phyloP scores from a whole-genome alignment of 2,113 vertebrate species.

The Sapajus apella region DNA sequence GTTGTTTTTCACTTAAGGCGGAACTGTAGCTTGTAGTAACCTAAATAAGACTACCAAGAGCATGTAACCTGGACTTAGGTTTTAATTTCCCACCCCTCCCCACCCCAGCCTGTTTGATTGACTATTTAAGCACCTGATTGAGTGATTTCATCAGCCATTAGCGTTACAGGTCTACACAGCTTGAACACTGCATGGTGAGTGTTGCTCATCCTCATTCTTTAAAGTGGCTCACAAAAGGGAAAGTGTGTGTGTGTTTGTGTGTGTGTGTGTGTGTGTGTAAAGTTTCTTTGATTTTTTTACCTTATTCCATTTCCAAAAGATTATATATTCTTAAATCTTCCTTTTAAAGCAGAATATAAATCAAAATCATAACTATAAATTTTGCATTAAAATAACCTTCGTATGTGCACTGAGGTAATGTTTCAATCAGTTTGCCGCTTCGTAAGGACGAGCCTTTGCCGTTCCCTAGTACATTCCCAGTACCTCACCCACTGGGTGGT shows the following conservation, averaged over 20 bases:
- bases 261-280: not conserved
- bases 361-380: not conserved
- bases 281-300: not conserved
- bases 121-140: not conserved
- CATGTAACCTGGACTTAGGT: not conserved
- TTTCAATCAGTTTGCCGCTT: not conserved
- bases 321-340: not conserved
- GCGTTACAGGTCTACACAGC: fast-evolving
- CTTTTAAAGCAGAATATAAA: not conserved
- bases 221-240: conserved; percentile 7
- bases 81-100: not conserved
- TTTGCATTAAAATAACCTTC: not conserved
- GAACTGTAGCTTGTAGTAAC: not conserved
- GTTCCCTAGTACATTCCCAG: not conserved
- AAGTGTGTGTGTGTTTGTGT: not conserved
- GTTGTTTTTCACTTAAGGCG: conserved; percentile 29
- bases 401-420: not conserved
- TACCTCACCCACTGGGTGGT: fast-evolving
- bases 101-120: not conserved
- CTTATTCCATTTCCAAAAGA: not conserved
- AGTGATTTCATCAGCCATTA: not conserved
- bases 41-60: not conserved
- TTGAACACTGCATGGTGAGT: fast-evolving
- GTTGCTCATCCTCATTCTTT: not conserved
- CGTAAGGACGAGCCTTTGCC: not conserved